Base-by-base conservation (phyloP, 2,797 vertebrate genomes). In the Melanotaenia boesemani region DNA sequence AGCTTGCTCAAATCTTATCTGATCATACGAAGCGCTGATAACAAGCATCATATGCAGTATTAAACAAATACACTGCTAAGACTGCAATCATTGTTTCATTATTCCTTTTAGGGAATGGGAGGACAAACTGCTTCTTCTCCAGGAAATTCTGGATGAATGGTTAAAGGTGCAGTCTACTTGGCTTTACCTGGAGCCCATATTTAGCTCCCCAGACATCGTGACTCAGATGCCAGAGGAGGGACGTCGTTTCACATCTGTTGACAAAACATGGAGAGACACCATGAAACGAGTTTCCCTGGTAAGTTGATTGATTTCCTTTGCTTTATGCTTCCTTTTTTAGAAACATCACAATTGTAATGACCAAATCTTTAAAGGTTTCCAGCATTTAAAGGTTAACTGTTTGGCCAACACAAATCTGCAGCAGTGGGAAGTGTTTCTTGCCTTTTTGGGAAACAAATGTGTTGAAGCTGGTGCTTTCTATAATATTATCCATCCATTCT, bases 191-290 rank as follows among this genome's bases (percentile, higher is more conserved):
- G 96, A 98, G 79, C 95, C 96, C 58, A 93, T 98, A 86, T 98
- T 97, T 88, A 96, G 95, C 86, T 98, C 97, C 56, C 96, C 97
- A 1, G 96, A 97, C 84, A 97, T 97, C 77, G 94, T 95, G 95
- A 93, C 93, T 74, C 96, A 98, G 83, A 96, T 98, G 96, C 96
- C 96, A 0, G 95, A 97, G 76, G 96, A 97, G 87, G 91, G 96
- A 41, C 90, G 93, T 1, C 89, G 86, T 15, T 98, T 97, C 88
- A 94, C 66, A 26, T 20, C 92, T 6, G 96, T 97, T 8, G 95
- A 96, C 88, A 96, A 96, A 88, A 96, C 91, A 8, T 96, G 96
- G 96, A 95, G 94, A 80, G 95, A 96, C 13, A 77, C 91, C 48
- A 97, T 97, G 93, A 96, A 95, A 80, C 87, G 77, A 67, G 94